Evolutionary conservation across 1,140 invertebrate species (phyloP), one percentile per base, ranked within the genome.

Genomic region (Popillia japonica): DNA sequence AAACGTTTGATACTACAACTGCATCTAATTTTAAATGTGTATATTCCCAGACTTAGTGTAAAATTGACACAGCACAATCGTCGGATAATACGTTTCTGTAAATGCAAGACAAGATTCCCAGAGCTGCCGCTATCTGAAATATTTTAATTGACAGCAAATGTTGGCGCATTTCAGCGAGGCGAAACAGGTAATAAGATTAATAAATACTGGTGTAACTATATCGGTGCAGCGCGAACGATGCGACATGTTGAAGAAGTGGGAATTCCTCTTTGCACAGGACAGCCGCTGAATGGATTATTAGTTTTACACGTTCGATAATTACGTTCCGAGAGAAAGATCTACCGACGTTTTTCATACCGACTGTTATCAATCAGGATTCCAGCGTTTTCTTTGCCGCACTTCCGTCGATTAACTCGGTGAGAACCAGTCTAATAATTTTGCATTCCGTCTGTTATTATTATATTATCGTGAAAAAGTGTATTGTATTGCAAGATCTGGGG

Each of bases 111-210:
- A 55, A 14, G 48, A 55, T 55, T 17, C 48, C 6, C 48, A 17
- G 17, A n/a, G 10, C 17, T 17, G 10, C 10, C 48, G 48, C 2
- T 55, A 55, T 55, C 17, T 17, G n/a, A 55, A 55, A 55, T 55
- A 55, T 55, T 55, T 55, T 55, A 55, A 55, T 55, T 55, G 48
- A 55, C 48, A 55, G 48, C 48, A 55, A 55, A 55, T 55, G 48
- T 55, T 55, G 48, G 48, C 48, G 48, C 48, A 55, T 55, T 55
- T 55, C 14, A 55, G 14, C 11, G 48, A 55, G 14, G 48, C 48
- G 48, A 55, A 55, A 55, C 48, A 55, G 17, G 48, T 7, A 55
- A 55, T 17, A 55, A 55, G 48, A 55, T 55, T 55, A 55, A 55
- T 55, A 55, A 55, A 55, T 55, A 55, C 48, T n/a, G 14, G 48